phyloP scores from a whole-genome alignment of 2,888 invertebrate species.

The Aproaerema taeniolella region DNA sequence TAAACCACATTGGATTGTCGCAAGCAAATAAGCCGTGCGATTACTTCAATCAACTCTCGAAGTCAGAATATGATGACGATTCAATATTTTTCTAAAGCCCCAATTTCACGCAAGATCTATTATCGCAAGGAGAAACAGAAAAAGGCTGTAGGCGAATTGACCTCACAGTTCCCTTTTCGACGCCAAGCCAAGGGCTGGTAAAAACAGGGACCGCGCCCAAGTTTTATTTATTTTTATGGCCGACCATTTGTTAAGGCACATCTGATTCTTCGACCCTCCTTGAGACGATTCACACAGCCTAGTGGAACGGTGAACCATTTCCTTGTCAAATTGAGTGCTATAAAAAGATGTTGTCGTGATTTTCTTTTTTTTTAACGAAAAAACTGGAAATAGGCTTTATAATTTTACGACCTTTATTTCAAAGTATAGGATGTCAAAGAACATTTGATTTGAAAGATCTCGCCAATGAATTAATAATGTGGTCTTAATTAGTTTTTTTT shows the following conservation, averaged over 20 bases:
- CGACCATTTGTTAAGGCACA: conserved; percentile 47
- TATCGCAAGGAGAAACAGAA: conserved; percentile 38
- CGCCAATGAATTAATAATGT: too few species aligned
- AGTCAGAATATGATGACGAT: conserved; percentile 6
- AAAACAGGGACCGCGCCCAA: conserved; percentile 38
- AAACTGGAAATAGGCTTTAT: too few species aligned
- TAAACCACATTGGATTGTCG: too few species aligned
- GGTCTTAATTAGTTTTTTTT: too few species aligned
- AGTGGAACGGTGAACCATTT: neutral
- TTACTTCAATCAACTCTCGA: neutral
- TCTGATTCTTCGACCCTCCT: conserved; percentile 39
- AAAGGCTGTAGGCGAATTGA: conserved; percentile 41
- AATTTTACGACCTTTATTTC: too few species aligned
- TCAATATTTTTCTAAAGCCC: conserved; percentile 26
- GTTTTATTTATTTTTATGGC: conserved; percentile 59
- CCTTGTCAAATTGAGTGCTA: too few species aligned
- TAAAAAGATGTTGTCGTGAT: too few species aligned
- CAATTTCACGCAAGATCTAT: conserved; percentile 46
- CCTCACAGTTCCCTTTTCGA: conserved; percentile 37
- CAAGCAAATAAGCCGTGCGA: too few species aligned
- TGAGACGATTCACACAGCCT: conserved; percentile 2
- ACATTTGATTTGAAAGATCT: too few species aligned
- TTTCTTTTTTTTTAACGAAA: too few species aligned
- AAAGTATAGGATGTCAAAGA: too few species aligned
- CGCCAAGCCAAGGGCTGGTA: conserved; percentile 39